These are phyloP conservation scores for Drosophila atripex DNA, from an alignment of 2,888 invertebrate species.

Conservation along the genomic window DNA sequence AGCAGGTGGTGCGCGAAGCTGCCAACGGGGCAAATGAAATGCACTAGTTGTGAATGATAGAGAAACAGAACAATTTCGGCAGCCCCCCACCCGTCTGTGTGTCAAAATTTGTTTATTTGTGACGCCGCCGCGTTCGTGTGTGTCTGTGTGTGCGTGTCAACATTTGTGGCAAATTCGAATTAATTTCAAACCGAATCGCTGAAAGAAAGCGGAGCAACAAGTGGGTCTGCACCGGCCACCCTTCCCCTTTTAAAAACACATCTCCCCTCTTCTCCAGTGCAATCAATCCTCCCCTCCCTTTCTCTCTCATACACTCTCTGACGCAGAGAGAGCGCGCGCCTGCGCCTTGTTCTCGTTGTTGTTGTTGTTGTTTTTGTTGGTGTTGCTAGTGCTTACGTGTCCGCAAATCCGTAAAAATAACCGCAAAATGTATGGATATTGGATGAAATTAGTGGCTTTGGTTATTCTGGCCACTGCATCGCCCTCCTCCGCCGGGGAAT, in stretches of 20 bases:
- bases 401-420: constrained; percentile 38
- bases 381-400: constrained; percentile 40
- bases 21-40: constrained; percentile 2
- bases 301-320: constrained; percentile 18
- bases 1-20: neutral
- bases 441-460: neutral
- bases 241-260: neutral
- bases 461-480: neutral
- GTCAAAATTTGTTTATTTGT: constrained; percentile 1
- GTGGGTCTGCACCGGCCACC: constrained; percentile 27
- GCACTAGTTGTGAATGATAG: neutral
- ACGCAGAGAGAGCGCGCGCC: constrained; percentile 42
- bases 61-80: constrained; percentile 10
- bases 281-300: neutral
- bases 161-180: constrained; percentile 23
- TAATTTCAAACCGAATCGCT: constrained; percentile 8
- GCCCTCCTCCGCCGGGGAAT: constrained; percentile 8
- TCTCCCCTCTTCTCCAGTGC: neutral
- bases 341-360: constrained; percentile 49
- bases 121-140: constrained; percentile 1
- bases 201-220: constrained; percentile 37
- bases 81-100: neutral
- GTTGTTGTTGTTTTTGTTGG: constrained; percentile 36
- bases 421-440: constrained; percentile 47
- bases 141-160: constrained; percentile 19